These are phyloP conservation scores for Malthinus seriepunctatus DNA, from an alignment of 2,888 invertebrate species.

Conservation along the genomic window DNA sequence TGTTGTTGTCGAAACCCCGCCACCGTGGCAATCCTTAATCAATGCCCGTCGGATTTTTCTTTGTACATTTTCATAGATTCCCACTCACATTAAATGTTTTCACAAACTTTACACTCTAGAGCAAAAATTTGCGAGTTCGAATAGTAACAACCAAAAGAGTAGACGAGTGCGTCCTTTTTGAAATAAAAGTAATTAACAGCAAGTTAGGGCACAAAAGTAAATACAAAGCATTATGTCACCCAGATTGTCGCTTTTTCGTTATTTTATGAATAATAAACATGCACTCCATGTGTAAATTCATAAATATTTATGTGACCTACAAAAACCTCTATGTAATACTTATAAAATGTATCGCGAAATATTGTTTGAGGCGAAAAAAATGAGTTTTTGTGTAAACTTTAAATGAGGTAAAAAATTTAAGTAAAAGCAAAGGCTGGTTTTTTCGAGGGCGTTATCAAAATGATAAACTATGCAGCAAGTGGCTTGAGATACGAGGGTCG, in stretches of 20 bases:
- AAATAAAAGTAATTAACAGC: not conserved
- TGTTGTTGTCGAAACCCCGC: slow-evolving; percentile 53
- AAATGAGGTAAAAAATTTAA: slow-evolving; percentile 19
- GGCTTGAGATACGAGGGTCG: slow-evolving; percentile 26
- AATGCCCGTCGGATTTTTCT: slow-evolving; percentile 34
- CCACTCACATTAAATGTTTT: slow-evolving; percentile 14
- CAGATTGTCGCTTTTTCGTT: slow-evolving; percentile 13
- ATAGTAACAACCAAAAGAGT: not conserved
- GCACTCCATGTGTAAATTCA: slow-evolving; percentile 18
- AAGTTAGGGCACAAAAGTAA: not conserved
- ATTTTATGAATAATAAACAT: slow-evolving; percentile 22
- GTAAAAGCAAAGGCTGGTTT: slow-evolving; percentile 11
- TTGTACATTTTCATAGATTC: slow-evolving; percentile 7
- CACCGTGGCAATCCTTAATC: slow-evolving; percentile 47
- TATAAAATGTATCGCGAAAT: slow-evolving; percentile 11
- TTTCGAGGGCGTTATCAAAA: slow-evolving; percentile 23
- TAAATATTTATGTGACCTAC: slow-evolving; percentile 27
- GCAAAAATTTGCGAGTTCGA: not conserved
- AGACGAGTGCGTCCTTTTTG: too few relatives aligned
- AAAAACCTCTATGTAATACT: slow-evolving; percentile 11
- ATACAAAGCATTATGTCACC: slow-evolving; percentile 14
- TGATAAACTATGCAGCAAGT: slow-evolving; percentile 30
- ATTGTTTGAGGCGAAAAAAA: slow-evolving; percentile 6
- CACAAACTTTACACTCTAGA: not conserved
- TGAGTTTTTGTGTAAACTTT: slow-evolving; percentile 9